Evolutionary conservation across 2,797 vertebrate species (phyloP).

Genomic region (Scleropages formosus): DNA sequence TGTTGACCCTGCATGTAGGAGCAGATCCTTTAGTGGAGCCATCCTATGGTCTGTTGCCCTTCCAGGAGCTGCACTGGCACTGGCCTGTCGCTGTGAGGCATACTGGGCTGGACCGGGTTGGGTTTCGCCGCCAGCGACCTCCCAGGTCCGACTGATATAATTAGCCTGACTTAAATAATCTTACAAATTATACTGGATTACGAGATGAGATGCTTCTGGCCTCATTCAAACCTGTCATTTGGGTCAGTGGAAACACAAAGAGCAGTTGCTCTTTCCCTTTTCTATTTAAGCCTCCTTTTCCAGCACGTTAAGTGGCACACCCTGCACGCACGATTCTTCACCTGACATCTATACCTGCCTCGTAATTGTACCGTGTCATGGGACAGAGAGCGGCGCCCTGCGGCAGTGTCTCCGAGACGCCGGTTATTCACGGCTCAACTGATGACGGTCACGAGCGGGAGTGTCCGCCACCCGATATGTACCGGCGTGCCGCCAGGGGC

Average conservation of each 20-base stretch:
- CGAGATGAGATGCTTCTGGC: constrained; percentile 47
- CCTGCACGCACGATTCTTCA: constrained; percentile 49
- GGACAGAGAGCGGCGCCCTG: constrained; percentile 33
- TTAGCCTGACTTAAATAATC: constrained; percentile 62
- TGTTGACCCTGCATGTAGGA: too few relatives aligned
- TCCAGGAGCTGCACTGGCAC: constrained; percentile 19
- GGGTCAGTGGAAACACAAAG: constrained; percentile 56
- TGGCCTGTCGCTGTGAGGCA: too few relatives aligned
- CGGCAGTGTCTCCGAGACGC: constrained; percentile 44
- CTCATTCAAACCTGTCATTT: constrained; percentile 59
- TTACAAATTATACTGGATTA: constrained; percentile 50
- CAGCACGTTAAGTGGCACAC: constrained; percentile 39
- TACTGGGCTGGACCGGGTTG: constrained; percentile 7
- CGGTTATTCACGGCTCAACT: constrained; percentile 45
- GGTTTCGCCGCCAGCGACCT: constrained; percentile 39
- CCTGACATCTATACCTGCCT: too few relatives aligned
- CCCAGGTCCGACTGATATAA: constrained; percentile 60
- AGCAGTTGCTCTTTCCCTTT: constrained; percentile 39
- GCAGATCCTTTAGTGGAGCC: not conserved
- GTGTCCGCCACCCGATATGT: constrained; percentile 38
- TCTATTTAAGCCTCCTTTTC: constrained; percentile 20
- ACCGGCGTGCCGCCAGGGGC: constrained; percentile 45
- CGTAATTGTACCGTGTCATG: constrained; percentile 52
- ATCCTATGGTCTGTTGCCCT: not conserved
- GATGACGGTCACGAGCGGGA: constrained; percentile 55